These are phyloP conservation scores for Apis laboriosa DNA, from an alignment of 1,140 invertebrate genomes.

Conservation along the genomic window DNA sequence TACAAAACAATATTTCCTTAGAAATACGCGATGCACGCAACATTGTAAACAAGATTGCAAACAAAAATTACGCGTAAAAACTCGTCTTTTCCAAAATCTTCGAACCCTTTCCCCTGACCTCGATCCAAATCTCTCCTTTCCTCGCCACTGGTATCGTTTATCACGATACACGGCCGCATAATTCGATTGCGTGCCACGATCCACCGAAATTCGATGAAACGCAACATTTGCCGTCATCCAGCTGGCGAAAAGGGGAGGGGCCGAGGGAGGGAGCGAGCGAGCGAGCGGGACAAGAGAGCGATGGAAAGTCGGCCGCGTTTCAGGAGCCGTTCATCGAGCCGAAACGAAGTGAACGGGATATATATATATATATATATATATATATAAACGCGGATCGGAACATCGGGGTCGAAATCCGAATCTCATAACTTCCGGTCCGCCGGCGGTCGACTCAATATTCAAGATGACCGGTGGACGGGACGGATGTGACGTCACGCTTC, in stretches of 20 bases:
- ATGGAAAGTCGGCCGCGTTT: slow-evolving; percentile 48
- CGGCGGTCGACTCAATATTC: slow-evolving; percentile 80
- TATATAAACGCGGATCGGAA: slow-evolving; percentile 64
- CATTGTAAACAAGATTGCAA: no score
- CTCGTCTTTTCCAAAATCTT: neutral
- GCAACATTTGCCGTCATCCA: slow-evolving; percentile 32
- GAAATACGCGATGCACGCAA: no score
- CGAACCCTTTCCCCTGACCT: neutral
- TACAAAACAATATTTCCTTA: no score
- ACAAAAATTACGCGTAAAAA: no score
- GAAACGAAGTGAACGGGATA: slow-evolving; percentile 66
- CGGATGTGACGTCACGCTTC: slow-evolving; percentile 80
- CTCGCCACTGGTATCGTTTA: neutral
- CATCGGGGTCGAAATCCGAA: slow-evolving; percentile 74
- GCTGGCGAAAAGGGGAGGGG: neutral
- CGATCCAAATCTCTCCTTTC: neutral
- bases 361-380: slow-evolving; percentile 39
- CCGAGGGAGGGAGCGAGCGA: neutral
- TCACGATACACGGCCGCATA: slow-evolving; percentile 15
- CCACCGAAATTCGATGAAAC: slow-evolving; percentile 26
- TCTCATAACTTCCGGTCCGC: slow-evolving; percentile 80
- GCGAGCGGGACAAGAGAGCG: neutral
- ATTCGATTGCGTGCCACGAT: slow-evolving; percentile 30
- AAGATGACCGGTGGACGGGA: slow-evolving; percentile 78
- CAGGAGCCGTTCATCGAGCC: slow-evolving; percentile 53